These are phyloP conservation scores for Leucania comma DNA, from an alignment of 2,888 invertebrate genomes.

Conservation along the genomic window DNA sequence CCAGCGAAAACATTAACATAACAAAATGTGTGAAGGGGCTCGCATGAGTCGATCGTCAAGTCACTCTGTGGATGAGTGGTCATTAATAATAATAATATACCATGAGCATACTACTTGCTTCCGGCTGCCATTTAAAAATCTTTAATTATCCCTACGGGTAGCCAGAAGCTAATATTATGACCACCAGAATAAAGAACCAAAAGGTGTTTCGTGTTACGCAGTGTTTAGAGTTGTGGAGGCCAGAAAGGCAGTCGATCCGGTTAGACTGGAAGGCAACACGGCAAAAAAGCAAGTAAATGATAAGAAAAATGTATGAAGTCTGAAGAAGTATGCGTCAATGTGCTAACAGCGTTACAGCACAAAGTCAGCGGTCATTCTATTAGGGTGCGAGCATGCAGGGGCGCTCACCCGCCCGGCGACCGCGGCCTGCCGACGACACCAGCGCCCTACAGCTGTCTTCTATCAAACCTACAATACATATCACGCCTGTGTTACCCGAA, in stretches of 20 bases:
- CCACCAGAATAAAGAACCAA: background rate
- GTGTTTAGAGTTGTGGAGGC: background rate
- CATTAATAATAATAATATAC: background rate
- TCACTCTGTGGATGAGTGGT: background rate
- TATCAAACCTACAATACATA: constrained; percentile 79
- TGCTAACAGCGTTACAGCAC: constrained; percentile 28
- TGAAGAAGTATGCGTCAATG: constrained; percentile 1
- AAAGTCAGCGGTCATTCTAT: constrained; percentile 9
- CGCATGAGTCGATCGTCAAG: background rate
- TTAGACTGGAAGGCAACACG: background rate
- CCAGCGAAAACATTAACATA: constrained; percentile 11
- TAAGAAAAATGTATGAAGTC: background rate
- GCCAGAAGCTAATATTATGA: background rate
- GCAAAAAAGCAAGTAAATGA: background rate
- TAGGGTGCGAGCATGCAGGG: constrained; percentile 32
- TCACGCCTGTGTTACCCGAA: background rate
- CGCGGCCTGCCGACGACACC: constrained; percentile 65
- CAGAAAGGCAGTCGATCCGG: background rate
- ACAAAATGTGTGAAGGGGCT: background rate
- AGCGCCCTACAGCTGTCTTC: constrained; percentile 82
- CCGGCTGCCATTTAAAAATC: too few species aligned
- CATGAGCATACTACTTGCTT: background rate
- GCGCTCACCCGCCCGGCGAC: constrained; percentile 70
- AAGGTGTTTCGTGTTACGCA: background rate
- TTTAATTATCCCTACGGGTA: background rate